phyloP scores from a whole-genome alignment of 2,888 invertebrate genomes.

The Nemotelus nigrinus region DNA sequence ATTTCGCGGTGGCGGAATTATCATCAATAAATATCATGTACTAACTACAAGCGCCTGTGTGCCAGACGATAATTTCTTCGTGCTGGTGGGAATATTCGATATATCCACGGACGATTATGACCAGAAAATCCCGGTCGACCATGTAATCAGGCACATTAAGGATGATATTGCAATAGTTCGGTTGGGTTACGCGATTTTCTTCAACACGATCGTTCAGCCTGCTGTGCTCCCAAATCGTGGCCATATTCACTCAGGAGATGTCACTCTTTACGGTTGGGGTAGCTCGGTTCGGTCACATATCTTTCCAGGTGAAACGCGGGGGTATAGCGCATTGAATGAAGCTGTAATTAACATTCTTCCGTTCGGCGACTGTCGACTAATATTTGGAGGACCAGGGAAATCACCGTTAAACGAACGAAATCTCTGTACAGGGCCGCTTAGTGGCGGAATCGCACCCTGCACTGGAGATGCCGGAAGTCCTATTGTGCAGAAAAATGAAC shows the following conservation, averaged over 20 bases:
- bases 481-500: constrained; percentile 55
- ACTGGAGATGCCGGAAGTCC: constrained; percentile 64
- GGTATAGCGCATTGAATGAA: neutral
- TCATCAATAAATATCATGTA: constrained; percentile 22
- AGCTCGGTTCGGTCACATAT: neutral
- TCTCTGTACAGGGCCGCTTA: constrained; percentile 65
- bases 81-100: constrained; percentile 9
- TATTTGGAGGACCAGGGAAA: constrained; percentile 27
- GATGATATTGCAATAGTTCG: constrained; percentile 27
- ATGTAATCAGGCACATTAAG: constrained; percentile 7
- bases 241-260: constrained; percentile 23
- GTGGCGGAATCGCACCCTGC: constrained; percentile 65
- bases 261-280: constrained; percentile 31
- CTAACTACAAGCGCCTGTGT: constrained; percentile 14
- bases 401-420: constrained; percentile 59
- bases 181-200: constrained; percentile 3
- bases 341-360: constrained; percentile 23
- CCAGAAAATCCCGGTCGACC: constrained; percentile 11
- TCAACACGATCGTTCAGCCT: constrained; percentile 13
- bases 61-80: constrained; percentile 32
- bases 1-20: constrained; percentile 26
- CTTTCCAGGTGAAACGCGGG: neutral
- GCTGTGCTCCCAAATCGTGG: constrained; percentile 14
- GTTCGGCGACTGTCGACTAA: constrained; percentile 1
- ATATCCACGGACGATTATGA: constrained; percentile 32